Percentiles rank a stretch among this genome's conserved stretches.
phyloP scores from a whole-genome alignment of 2,113 vertebrate genomes.

The Delphinapterus leucas region DNA sequence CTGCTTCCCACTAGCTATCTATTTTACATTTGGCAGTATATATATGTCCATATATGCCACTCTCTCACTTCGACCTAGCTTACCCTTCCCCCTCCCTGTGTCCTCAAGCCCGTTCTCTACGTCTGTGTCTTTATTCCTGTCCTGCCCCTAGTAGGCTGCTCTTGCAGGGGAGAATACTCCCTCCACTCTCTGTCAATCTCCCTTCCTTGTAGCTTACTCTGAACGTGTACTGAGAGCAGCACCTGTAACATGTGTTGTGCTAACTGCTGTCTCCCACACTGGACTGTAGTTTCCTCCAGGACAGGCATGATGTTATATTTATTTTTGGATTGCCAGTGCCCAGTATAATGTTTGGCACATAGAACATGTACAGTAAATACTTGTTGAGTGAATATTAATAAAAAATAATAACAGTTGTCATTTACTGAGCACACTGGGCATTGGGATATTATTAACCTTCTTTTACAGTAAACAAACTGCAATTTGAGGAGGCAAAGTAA shows the following conservation, averaged over 20 bases:
- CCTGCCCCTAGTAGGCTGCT: no score
- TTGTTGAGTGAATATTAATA: background rate
- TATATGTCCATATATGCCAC: no score
- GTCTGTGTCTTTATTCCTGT: no score
- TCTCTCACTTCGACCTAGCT: no score
- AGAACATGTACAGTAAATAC: background rate
- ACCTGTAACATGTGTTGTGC: rapidly evolving
- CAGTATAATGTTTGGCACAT: background rate
- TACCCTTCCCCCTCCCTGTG: no score
- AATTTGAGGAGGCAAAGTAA: background rate
- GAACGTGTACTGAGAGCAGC: rapidly evolving
- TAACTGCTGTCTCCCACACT: background rate
- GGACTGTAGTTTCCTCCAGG: background rate
- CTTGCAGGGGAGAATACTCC: background rate
- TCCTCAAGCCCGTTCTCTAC: no score
- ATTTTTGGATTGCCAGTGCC: background rate
- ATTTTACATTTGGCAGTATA: no score
- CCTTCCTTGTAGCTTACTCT: background rate
- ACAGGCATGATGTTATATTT: background rate
- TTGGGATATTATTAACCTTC: background rate
- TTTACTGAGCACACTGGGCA: background rate
- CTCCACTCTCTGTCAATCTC: background rate
- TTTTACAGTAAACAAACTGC: background rate
- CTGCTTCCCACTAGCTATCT: no score
- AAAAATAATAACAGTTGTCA: background rate